phyloP scores from a whole-genome alignment of 1,140 invertebrate species.

The Drosophila orosa region DNA sequence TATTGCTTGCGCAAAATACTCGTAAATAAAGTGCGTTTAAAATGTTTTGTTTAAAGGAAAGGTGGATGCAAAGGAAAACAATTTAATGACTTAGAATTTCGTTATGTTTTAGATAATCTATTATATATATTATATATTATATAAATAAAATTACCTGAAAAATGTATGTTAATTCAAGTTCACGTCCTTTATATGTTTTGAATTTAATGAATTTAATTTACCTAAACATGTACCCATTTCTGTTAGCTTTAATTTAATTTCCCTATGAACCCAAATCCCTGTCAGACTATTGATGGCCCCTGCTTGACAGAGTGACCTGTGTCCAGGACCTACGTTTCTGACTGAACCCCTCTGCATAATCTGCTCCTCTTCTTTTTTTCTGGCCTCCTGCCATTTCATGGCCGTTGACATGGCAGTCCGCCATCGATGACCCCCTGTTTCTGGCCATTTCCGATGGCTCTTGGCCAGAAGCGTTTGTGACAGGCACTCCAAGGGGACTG shows the following conservation, averaged over 20 bases:
- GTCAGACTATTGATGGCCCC: not conserved
- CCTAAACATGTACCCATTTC: not conserved
- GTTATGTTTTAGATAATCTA: too few species aligned
- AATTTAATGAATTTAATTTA: not conserved
- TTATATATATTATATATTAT: too few species aligned
- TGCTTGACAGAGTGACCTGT: slow-evolving; percentile 28
- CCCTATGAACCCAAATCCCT: not conserved
- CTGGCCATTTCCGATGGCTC: slow-evolving; percentile 45
- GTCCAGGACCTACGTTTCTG: slow-evolving; percentile 10
- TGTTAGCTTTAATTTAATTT: not conserved
- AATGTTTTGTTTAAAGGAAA: not conserved
- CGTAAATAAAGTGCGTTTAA: not conserved
- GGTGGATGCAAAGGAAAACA: not conserved
- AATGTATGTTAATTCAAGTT: not conserved
- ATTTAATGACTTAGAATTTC: too few species aligned
- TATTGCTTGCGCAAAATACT: not conserved
- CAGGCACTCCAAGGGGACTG: slow-evolving; percentile 30
- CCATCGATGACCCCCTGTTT: slow-evolving; percentile 38
- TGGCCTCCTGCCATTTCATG: slow-evolving; percentile 19
- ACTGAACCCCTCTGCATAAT: slow-evolving; percentile 14
- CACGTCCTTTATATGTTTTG: too few species aligned
- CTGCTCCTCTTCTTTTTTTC: slow-evolving; percentile 1
- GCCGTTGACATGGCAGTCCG: slow-evolving; percentile 36
- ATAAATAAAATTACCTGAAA: not conserved
- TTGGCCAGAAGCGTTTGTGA: slow-evolving; percentile 50